These are phyloP conservation scores for Grammomys surdaster DNA, from an alignment of 2,113 vertebrate genomes.

Conservation along the genomic window DNA sequence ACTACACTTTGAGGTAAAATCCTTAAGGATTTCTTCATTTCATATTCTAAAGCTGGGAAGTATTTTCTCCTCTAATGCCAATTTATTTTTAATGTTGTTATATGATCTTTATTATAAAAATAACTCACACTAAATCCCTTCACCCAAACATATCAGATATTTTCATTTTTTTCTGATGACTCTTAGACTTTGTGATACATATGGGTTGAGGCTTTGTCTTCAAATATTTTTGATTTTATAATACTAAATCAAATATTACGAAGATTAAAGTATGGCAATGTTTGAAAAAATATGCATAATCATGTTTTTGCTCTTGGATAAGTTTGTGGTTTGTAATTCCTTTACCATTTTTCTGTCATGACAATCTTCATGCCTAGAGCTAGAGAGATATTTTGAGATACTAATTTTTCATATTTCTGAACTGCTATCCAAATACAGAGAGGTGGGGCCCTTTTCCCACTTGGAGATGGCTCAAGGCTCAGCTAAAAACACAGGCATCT, in stretches of 20 bases:
- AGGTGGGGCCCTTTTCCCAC: neutral
- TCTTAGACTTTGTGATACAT: slow-evolving; percentile 41
- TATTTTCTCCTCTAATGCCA: slow-evolving; percentile 67
- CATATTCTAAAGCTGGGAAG: slow-evolving; percentile 32
- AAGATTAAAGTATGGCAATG: slow-evolving; percentile 46
- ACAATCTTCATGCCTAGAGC: neutral
- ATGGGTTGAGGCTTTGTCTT: slow-evolving; percentile 44
- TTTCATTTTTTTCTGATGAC: slow-evolving; percentile 60
- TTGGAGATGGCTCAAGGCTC: neutral
- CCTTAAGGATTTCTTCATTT: slow-evolving; percentile 67
- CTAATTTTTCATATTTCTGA: slow-evolving; percentile 37
- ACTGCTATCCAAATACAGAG: neutral
- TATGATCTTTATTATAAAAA: slow-evolving; percentile 34
- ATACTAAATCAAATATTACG: slow-evolving; percentile 47
- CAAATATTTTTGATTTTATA: slow-evolving; percentile 52
- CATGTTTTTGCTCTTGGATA: neutral
- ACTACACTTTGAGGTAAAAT: slow-evolving; percentile 60
- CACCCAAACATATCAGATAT: slow-evolving; percentile 51
- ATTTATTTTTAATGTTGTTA: slow-evolving; percentile 58
- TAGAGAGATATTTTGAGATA: slow-evolving; percentile 34
- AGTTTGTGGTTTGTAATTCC: neutral
- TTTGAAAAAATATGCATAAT: slow-evolving; percentile 13
- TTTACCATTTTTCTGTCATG: slow-evolving; percentile 2
- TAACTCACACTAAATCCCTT: slow-evolving; percentile 57
- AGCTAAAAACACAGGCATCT: neutral